These are phyloP conservation scores for Maniola jurtina DNA, from an alignment of 1,140 invertebrate genomes.

Conservation along the genomic window DNA sequence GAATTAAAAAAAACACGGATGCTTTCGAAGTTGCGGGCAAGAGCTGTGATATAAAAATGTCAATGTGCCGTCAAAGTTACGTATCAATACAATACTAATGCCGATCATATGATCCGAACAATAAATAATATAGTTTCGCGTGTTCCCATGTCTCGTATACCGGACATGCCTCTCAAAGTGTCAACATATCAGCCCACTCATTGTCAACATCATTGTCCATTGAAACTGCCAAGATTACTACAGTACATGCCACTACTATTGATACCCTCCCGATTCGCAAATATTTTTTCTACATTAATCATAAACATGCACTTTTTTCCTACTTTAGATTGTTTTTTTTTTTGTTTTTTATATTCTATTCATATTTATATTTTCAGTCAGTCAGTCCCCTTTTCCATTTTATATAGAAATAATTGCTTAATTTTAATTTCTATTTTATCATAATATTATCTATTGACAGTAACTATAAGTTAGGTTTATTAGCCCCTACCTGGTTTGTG, in stretches of 20 bases:
- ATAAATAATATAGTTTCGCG: conserved; percentile 52
- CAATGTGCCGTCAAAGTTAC: conserved; percentile 21
- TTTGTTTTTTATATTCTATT: too few relatives aligned
- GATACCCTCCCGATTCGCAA: conserved; percentile 18
- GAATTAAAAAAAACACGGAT: too few relatives aligned
- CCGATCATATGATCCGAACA: conserved; percentile 29
- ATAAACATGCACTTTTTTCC: too few relatives aligned
- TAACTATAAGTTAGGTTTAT: too few relatives aligned
- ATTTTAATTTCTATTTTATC: too few relatives aligned
- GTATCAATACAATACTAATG: conserved; percentile 15
- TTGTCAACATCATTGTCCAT: conserved; percentile 59
- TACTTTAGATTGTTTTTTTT: too few relatives aligned
- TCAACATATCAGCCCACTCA: conserved; percentile 55
- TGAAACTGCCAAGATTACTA: conserved; percentile 52
- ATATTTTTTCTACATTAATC: too few relatives aligned
- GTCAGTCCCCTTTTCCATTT: too few relatives aligned
- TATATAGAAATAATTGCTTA: too few relatives aligned
- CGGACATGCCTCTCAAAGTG: conserved; percentile 60
- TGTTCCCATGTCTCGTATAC: conserved; percentile 56
- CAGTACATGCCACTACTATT: conserved; percentile 40
- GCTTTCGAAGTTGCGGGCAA: background rate
- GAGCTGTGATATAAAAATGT: background rate
- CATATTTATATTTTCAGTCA: too few relatives aligned
- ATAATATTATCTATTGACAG: too few relatives aligned
- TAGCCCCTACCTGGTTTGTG: too few relatives aligned